Conservation (phyloP, 2,888 invertebrate species). For the Nephrotoma appendiculata region DNA sequence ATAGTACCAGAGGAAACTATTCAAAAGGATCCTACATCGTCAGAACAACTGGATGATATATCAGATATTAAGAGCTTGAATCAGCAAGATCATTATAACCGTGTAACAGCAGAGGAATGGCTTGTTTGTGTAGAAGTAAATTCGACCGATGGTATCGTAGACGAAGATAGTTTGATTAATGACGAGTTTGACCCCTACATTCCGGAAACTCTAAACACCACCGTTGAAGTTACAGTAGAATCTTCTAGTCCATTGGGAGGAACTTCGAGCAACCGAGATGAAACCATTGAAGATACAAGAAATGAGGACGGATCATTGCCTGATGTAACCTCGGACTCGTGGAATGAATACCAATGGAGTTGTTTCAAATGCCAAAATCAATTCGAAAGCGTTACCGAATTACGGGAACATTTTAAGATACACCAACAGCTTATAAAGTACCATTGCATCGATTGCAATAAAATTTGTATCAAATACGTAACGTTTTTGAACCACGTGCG, state of each 20-base stretch:
- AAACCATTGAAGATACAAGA: background rate
- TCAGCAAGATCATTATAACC: background rate
- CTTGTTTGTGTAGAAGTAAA: background rate
- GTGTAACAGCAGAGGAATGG: background rate
- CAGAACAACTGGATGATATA: background rate
- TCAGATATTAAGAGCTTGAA: background rate
- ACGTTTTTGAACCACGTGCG: constrained; percentile 22
- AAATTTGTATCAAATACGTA: background rate
- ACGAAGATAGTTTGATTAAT: background rate
- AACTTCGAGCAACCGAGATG: background rate
- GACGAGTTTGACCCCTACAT: background rate
- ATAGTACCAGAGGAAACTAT: background rate
- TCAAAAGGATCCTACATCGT: background rate
- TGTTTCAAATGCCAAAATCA: constrained; percentile 12
- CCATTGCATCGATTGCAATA: background rate
- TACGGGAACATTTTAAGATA: constrained; percentile 7
- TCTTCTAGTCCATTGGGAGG: background rate
- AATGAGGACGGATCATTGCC: background rate
- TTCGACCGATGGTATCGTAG: background rate
- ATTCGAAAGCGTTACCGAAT: constrained; percentile 3
- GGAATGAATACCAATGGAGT: constrained; percentile 16
- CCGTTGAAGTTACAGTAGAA: background rate
- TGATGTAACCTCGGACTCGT: constrained; percentile 6
- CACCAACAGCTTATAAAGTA: background rate
- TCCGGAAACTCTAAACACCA: background rate